Evolutionary conservation across 92 coral and sea anemone species (phyloP).

Genomic region (Desmophyllum pertusum): DNA sequence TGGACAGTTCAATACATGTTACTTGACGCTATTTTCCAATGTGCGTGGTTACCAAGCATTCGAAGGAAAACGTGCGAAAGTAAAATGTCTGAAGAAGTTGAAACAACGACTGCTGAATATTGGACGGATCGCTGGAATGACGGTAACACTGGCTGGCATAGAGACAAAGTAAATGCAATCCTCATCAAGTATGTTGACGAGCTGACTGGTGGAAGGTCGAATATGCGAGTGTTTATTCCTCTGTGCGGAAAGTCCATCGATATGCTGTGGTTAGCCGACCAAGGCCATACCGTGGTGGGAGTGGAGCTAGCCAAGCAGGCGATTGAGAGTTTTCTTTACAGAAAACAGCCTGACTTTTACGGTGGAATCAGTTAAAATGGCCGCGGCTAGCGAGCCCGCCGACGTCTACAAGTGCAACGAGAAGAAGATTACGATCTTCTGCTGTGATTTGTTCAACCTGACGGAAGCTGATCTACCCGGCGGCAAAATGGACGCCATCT

Average conservation of each 20-base stretch:
- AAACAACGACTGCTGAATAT: background rate
- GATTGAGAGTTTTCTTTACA: conserved; percentile 56
- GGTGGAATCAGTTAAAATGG: conserved; percentile 23
- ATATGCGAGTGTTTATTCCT: conserved; percentile 66
- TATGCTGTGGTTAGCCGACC: conserved; percentile 78
- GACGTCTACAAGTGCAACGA: conserved; percentile 45
- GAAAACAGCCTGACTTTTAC: conserved; percentile 61
- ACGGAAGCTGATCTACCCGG: conserved; percentile 45
- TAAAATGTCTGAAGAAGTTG: conserved; percentile 4
- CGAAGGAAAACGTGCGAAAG: background rate
- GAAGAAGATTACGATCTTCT: conserved; percentile 64
- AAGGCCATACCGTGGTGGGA: conserved; percentile 75
- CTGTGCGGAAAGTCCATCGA: conserved; percentile 79
- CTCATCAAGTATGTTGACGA: conserved; percentile 53
- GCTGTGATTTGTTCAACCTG: conserved; percentile 51
- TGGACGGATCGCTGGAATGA: conserved; percentile 62
- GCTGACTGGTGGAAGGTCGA: conserved; percentile 49
- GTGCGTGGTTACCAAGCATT: conserved; percentile 20
- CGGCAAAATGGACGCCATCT: conserved; percentile 71
- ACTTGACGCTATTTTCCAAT: background rate
- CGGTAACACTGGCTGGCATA: conserved; percentile 43
- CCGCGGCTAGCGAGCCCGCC: conserved; percentile 13
- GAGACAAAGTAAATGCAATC: conserved; percentile 47
- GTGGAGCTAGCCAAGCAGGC: conserved; percentile 61
- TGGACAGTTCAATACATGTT: background rate